Evolutionary conservation across 53 echinoderm and acorn worm species (phyloP).

Genomic region (Patiria pectinifera): DNA sequence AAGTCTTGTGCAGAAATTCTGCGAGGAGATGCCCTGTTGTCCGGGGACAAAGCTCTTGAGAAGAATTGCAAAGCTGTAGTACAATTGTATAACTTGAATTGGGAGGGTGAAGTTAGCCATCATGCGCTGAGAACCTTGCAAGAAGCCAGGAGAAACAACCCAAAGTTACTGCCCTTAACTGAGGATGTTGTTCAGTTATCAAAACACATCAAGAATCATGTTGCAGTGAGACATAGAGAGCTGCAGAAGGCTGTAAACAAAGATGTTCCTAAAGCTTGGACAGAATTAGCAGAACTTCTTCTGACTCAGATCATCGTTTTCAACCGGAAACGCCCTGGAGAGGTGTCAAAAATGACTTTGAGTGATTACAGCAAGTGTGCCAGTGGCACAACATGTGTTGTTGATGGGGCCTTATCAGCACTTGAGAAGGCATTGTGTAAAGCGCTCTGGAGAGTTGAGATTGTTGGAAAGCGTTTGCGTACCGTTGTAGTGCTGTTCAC

Average conservation of each 20-base stretch:
- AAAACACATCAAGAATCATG: conserved; percentile 64
- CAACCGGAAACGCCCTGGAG: conserved; percentile 42
- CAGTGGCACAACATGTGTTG: conserved; percentile 51
- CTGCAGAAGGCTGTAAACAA: conserved; percentile 21
- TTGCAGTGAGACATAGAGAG: conserved; percentile 36
- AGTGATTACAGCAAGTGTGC: conserved; percentile 64
- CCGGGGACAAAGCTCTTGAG: conserved; percentile 53
- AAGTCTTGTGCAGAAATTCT: conserved; percentile 75
- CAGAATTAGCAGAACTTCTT: conserved; percentile 65
- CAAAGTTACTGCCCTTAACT: conserved; percentile 69
- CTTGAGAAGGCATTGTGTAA: conserved; percentile 74
- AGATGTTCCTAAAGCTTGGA: conserved; percentile 63
- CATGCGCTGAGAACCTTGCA: conserved; percentile 72
- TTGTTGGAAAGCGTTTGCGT: conserved; percentile 71
- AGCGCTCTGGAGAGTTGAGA: conserved; percentile 76
- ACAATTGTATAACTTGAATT: conserved; percentile 67
- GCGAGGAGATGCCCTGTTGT: conserved; percentile 69
- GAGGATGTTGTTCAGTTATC: conserved; percentile 73
- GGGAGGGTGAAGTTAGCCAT: conserved; percentile 72
- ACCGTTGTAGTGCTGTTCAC: conserved; percentile 78
- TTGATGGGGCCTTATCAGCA: conserved; percentile 70
- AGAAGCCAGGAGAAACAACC: conserved; percentile 66
- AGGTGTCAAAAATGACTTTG: conserved; percentile 71
- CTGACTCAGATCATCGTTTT: conserved; percentile 64
- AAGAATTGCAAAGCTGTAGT: conserved; percentile 59